Evolutionary conservation across 2,113 vertebrate genomes (phyloP).

Genomic region (Thamnaconus septentrionalis): DNA sequence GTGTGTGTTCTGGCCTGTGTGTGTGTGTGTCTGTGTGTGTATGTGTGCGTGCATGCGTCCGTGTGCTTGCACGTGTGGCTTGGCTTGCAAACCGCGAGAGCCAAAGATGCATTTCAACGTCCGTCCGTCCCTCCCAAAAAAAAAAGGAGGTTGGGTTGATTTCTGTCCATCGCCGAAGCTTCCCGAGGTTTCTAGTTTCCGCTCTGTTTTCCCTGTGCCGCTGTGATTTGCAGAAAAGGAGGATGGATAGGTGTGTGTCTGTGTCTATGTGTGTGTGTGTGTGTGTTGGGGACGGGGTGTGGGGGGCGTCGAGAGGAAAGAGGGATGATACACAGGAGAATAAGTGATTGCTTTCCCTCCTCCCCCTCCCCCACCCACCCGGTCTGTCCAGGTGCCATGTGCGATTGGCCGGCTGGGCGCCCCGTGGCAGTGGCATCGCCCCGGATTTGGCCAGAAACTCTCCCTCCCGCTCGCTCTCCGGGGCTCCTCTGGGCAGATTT

Average conservation of each 20-base stretch:
- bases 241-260: not conserved
- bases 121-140: conserved; percentile 23
- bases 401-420: conserved; percentile 52
- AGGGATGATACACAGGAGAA: conserved; percentile 29
- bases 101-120: no score
- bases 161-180: conserved; percentile 21
- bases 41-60: not conserved
- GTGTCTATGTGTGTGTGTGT: no score
- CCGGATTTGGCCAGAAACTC: conserved; percentile 57
- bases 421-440: conserved; percentile 59
- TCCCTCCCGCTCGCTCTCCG: conserved; percentile 41
- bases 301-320: not conserved
- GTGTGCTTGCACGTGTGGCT: no score
- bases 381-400: conserved; percentile 69
- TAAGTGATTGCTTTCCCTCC: conserved; percentile 59
- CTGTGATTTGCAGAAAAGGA: conserved; percentile 16
- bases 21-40: conserved; percentile 27
- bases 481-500: conserved; percentile 57
- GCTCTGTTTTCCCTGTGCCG: conserved; percentile 19
- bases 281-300: not conserved
- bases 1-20: conserved; percentile 35
- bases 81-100: conserved; percentile 11
- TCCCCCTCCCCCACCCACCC: not conserved
- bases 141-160: conserved; percentile 44
- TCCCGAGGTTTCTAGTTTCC: conserved; percentile 11